Evolutionary conservation across 2,113 vertebrate genomes (phyloP).

Genomic region (Onychostruthus taczanowskii): DNA sequence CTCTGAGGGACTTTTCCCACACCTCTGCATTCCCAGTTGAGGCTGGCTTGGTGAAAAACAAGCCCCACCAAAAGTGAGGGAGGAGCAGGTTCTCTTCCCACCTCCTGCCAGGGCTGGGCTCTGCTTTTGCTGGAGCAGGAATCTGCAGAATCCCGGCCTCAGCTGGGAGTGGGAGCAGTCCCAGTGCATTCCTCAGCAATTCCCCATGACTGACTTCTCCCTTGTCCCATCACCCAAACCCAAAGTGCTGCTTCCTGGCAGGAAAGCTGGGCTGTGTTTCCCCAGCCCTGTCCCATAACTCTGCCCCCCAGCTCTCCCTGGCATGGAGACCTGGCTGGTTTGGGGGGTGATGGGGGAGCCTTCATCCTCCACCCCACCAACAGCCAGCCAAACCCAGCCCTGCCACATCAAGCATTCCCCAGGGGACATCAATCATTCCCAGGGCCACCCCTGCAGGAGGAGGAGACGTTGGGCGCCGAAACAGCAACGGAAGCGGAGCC

Average conservation of each 20-base stretch:
- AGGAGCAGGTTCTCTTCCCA: background rate
- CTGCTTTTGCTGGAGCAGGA: background rate
- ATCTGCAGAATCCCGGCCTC: background rate
- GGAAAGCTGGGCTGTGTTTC: conserved; percentile 31
- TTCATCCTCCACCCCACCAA: background rate
- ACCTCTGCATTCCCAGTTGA: background rate
- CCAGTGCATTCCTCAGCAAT: background rate
- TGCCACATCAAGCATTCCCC: background rate
- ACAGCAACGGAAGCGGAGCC: conserved; percentile 39
- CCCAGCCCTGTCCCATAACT: background rate
- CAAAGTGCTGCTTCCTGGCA: background rate
- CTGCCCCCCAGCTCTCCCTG: conserved; percentile 35
- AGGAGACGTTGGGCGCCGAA: background rate
- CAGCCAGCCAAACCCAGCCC: background rate
- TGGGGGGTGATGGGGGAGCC: conserved; percentile 21
- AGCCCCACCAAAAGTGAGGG: background rate
- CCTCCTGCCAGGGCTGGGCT: background rate
- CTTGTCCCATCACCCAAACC: background rate
- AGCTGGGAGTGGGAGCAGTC: background rate
- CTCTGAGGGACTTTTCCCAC: background rate
- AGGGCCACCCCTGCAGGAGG: background rate
- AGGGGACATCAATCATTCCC: conserved; percentile 57
- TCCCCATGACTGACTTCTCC: accelerated
- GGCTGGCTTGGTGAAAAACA: background rate
- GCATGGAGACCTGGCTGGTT: background rate